A percentile compares a stretch with the other conserved stretches of the same genome.
These are phyloP conservation scores for Acanthococcus lagerstroemiae DNA, from an alignment of 2,888 invertebrate genomes.

Conservation along the genomic window DNA sequence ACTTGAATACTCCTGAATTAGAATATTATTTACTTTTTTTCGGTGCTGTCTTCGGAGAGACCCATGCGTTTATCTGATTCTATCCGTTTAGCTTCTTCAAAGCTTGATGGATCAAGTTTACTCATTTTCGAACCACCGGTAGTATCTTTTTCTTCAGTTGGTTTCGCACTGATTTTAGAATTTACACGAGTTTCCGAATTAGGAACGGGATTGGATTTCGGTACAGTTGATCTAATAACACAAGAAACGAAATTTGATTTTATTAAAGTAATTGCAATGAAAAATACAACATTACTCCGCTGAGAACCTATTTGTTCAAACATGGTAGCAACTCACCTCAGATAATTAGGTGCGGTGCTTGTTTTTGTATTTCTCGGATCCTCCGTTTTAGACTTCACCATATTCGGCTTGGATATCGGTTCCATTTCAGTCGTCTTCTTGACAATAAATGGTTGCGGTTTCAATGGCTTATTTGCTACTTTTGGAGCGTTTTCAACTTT, in stretches of 20 bases:
- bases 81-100: not conserved
- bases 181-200: too few species aligned
- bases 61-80: constrained; percentile 24
- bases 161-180: too few species aligned
- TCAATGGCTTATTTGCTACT: constrained; percentile 2
- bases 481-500: not conserved
- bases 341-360: not conserved
- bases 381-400: not conserved
- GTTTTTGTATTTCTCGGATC: not conserved
- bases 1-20: not conserved
- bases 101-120: too few species aligned
- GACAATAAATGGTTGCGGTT: not conserved
- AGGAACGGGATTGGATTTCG: too few species aligned
- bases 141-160: too few species aligned
- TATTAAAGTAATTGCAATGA: too few species aligned
- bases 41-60: constrained; percentile 14
- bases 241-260: too few species aligned
- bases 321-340: not conserved
- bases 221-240: too few species aligned
- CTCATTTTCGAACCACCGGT: too few species aligned
- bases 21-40: constrained; percentile 15
- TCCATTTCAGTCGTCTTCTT: not conserved
- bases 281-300: too few species aligned
- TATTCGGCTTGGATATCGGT: not conserved
- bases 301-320: too few species aligned